phyloP scores from a whole-genome alignment of 2,797 vertebrate species.

The Anabacerthia variegaticeps region DNA sequence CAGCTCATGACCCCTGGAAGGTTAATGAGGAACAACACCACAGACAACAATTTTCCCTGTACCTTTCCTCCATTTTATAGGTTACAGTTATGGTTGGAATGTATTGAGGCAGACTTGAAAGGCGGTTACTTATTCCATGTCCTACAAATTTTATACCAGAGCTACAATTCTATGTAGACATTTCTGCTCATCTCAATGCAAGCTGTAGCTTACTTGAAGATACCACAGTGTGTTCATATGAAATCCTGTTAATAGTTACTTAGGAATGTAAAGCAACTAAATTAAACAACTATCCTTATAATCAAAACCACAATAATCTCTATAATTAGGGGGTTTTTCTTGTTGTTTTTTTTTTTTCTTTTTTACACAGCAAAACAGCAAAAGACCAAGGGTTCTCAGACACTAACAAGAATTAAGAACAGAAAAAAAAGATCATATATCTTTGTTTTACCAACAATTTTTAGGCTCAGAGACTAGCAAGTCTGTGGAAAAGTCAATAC shows the following conservation, averaged over 20 bases:
- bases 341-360: no score
- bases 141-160: neutral
- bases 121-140: neutral
- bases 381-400: neutral
- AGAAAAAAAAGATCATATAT: conserved; percentile 6
- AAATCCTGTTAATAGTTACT: conserved; percentile 33
- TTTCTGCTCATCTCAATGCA: neutral
- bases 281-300: neutral
- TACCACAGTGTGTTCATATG: neutral
- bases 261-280: conserved; percentile 39
- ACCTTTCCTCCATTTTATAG: neutral
- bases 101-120: neutral
- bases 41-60: neutral
- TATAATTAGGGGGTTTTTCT: neutral
- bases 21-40: neutral
- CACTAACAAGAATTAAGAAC: neutral
- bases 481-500: conserved; percentile 31
- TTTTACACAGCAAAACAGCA: neutral
- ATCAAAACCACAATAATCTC: neutral
- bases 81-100: neutral
- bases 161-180: neutral
- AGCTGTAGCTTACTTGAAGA: neutral
- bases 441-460: conserved; percentile 10
- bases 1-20: neutral
- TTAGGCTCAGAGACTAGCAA: neutral